Evolutionary conservation across 2,888 invertebrate genomes (phyloP).

Genomic region (Thecocarcelia acutangulata): DNA sequence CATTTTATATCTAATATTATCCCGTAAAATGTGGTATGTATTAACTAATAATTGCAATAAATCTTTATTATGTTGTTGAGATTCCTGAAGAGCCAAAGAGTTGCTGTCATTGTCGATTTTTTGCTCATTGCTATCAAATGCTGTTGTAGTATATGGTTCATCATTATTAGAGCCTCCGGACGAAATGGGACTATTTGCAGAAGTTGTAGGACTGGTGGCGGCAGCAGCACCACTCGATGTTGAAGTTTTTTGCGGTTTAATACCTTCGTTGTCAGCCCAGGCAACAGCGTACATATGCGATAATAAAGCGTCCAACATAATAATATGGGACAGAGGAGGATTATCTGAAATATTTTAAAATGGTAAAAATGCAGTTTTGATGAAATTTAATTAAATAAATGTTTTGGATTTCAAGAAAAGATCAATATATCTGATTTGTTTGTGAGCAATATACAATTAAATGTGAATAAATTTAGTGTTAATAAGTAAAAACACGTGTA

Average conservation of each 20-base stretch:
- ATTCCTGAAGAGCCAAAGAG: slow-evolving; percentile 71
- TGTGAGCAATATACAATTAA: too few relatives aligned
- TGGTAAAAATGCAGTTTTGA: too few relatives aligned
- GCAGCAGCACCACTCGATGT: slow-evolving; percentile 66
- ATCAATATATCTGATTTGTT: too few relatives aligned
- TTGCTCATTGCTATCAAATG: slow-evolving; percentile 73
- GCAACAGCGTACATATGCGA: slow-evolving; percentile 80
- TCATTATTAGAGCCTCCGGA: slow-evolving; percentile 70
- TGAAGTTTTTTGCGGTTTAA: slow-evolving; percentile 72
- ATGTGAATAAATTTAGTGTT: too few relatives aligned
- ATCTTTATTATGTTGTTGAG: slow-evolving; percentile 75
- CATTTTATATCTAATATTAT: slow-evolving; percentile 78
- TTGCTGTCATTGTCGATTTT: slow-evolving; percentile 69
- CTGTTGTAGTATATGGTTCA: slow-evolving; percentile 74
- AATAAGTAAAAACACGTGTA: too few relatives aligned
- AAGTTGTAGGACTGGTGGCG: slow-evolving; percentile 65
- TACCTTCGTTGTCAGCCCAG: slow-evolving; percentile 80
- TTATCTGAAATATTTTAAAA: slow-evolving; percentile 70
- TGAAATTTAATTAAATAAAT: too few relatives aligned
- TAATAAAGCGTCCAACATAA: slow-evolving; percentile 79
- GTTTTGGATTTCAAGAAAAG: too few relatives aligned
- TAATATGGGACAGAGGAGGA: slow-evolving; percentile 79
- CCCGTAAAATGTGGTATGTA: slow-evolving; percentile 76
- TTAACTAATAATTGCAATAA: slow-evolving; percentile 77
- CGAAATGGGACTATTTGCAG: slow-evolving; percentile 57